A percentile compares a stretch with the other conserved stretches of the same genome.
Conservation (phyloP, 2,888 invertebrate species). For the Yponomeuta sedellus region DNA sequence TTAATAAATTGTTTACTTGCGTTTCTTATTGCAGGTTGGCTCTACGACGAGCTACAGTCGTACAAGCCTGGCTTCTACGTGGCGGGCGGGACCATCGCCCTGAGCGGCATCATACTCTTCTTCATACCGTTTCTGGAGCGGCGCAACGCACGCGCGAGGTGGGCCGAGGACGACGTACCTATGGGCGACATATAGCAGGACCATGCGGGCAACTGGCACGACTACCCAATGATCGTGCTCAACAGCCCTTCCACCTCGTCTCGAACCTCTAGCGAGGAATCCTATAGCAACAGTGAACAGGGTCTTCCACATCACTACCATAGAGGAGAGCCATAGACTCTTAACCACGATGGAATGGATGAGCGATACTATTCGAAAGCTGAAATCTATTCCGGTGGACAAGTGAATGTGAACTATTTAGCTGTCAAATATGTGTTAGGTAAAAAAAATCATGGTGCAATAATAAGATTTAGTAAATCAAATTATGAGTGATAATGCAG, state of each 20-base stretch:
- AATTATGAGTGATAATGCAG: neutral
- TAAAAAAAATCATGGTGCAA: slow-evolving; percentile 43
- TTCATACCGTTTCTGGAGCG: slow-evolving; percentile 84
- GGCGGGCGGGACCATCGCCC: slow-evolving; percentile 89
- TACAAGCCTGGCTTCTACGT: slow-evolving; percentile 93
- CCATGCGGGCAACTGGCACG: slow-evolving; percentile 29
- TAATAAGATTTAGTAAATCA: slow-evolving; percentile 19
- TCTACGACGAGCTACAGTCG: slow-evolving; percentile 85
- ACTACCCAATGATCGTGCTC: slow-evolving; percentile 57
- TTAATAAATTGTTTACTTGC: too few species aligned
- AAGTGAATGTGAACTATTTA: slow-evolving; percentile 7
- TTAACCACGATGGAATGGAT: slow-evolving; percentile 42
- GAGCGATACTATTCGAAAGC: slow-evolving; percentile 42
- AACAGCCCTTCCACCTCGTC: slow-evolving; percentile 64
- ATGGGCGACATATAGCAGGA: slow-evolving; percentile 67
- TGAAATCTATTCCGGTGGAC: slow-evolving; percentile 63
- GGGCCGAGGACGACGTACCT: slow-evolving; percentile 47
- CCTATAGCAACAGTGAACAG: slow-evolving; percentile 58
- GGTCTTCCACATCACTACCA: slow-evolving; percentile 63
- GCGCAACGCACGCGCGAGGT: slow-evolving; percentile 37
- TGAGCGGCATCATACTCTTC: slow-evolving; percentile 93
- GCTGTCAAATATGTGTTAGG: slow-evolving; percentile 30
- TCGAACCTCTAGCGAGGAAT: slow-evolving; percentile 46
- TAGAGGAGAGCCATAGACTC: slow-evolving; percentile 48
- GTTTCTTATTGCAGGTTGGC: slow-evolving; percentile 82